Base-by-base conservation (phyloP, 2,113 vertebrate genomes). In the Zapornia atra region DNA sequence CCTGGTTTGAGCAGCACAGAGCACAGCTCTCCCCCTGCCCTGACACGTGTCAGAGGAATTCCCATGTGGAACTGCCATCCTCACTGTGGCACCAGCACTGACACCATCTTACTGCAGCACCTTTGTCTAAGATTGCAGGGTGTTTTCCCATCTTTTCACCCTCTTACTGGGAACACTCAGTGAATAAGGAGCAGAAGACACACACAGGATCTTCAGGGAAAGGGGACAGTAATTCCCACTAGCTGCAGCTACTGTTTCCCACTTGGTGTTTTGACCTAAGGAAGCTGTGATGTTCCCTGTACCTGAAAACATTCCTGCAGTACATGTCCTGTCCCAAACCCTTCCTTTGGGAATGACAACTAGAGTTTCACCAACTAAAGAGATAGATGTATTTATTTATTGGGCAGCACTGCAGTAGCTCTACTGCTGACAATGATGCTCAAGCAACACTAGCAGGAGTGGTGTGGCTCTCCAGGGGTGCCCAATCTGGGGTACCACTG, bases 1-100 rank as follows among this genome's bases (percentile, higher is more conserved):
- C 86, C 91, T 92, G 89, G 68, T 90, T 95, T 53, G 18, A 82
- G 79, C 90, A 93, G 92, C 68, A 65, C 86, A 10, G 15, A 87
- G 84, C 81, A 79, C 82, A 94, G 86, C 73, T 31, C 33, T 76
- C 25, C 60, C 86, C 56, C 19, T 64, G 60, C 79, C 44, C 72
- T 68, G 42, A 34, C 38, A 57, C 28, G 72, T 48, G n/a, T 71
- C 57, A 94, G 42, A 94, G 42, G 15, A 44, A 17, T 7, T 44
- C 42, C 42, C 42, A 44, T 44, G 16, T 42, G 42, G 42, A 7
- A 44, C 48, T 78, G 21, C 66, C 31, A 44, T 10, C 68, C 44
- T 10, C 76, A 17, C 56, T 57, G 0, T 11, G 36, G 15, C 56
- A 77, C 42, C 61, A 66, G 57, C 81, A 40, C 64, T 69, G 68